Evolutionary conservation across 2,888 invertebrate species (phyloP), one percentile per base, ranked within the genome.

Genomic region (Drosophila flavopinicola): DNA sequence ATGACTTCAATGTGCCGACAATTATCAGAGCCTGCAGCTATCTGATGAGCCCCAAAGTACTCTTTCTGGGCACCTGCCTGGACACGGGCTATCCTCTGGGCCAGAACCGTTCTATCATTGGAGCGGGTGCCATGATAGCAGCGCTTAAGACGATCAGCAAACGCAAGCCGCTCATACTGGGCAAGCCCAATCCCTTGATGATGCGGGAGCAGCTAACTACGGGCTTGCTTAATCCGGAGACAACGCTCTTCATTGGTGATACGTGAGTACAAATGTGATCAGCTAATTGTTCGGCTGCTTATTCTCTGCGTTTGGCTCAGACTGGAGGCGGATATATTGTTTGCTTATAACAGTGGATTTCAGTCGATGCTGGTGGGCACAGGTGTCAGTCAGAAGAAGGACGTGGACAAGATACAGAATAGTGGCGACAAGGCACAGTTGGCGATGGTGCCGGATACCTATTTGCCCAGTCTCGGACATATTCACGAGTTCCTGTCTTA

Each of bases 131-230:
- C n/a, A 65, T 68, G 53, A 41, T 84, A 32, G 65, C 83, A 0
- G 65, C 85, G 1, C 11, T 83, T 3, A 71, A 65, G 15, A 38
- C 69, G 0, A 44, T 69, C 0, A 49, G 59, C 5, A 53, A 39
- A 6, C 68, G 83, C 1, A 61, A 23, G n/a, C 83, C 83, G 0
- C 32, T 79, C 0, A 73, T 85, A 11, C 2, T 83, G 32, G 85
- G 85, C 7, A 84, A 84, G 24, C 83, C 83, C 1, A 84, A 84
- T 75, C 83, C 85, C 1, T 66, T 56, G 58, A 70, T 85, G 54
- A 25, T 63, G 2, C 20, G 25, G 0, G 39, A 37, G 3, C 41
- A 60, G n/a, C 4, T 42, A 1, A 10, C 6, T 1, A 23, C 20
- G 2, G 75, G 66, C 0, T 1, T 27, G 0, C 51, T 85, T 0